Conservation (phyloP, 2,797 vertebrate species). For the Myiotriccus ornatus region DNA sequence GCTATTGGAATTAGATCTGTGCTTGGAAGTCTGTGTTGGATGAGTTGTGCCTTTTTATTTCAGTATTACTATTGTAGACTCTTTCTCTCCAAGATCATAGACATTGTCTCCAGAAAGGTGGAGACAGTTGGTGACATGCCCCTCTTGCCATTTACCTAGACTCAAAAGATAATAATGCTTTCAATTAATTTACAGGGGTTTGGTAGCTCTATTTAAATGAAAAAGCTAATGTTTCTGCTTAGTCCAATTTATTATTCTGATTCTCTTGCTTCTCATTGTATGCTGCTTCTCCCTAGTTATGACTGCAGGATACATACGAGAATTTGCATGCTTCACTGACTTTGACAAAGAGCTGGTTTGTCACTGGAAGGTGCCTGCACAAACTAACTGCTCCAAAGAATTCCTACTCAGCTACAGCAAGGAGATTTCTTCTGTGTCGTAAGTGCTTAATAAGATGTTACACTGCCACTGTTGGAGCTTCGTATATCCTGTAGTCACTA, state of each 20-base stretch:
- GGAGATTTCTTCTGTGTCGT: background rate
- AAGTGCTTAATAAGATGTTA: constrained; percentile 7
- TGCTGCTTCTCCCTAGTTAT: constrained; percentile 34
- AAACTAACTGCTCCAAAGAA: constrained; percentile 52
- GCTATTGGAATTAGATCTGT: background rate
- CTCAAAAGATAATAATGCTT: background rate
- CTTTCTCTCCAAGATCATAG: background rate
- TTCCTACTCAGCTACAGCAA: constrained; percentile 51
- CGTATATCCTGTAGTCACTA: background rate
- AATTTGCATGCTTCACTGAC: constrained; percentile 66
- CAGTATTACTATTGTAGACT: background rate
- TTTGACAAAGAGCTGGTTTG: constrained; percentile 54
- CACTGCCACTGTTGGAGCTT: background rate
- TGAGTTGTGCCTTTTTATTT: background rate
- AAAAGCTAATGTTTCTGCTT: background rate
- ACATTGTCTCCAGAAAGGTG: background rate
- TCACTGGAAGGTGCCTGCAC: constrained; percentile 52
- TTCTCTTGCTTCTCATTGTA: background rate
- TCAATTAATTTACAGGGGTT: background rate
- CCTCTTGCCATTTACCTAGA: background rate
- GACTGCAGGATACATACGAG: background rate
- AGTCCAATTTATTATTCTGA: background rate
- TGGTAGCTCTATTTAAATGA: background rate
- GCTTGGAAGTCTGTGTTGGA: background rate
- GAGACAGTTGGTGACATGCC: background rate